These are phyloP conservation scores for Drosophila bipectinata DNA, from an alignment of 1,140 invertebrate genomes.

Conservation along the genomic window DNA sequence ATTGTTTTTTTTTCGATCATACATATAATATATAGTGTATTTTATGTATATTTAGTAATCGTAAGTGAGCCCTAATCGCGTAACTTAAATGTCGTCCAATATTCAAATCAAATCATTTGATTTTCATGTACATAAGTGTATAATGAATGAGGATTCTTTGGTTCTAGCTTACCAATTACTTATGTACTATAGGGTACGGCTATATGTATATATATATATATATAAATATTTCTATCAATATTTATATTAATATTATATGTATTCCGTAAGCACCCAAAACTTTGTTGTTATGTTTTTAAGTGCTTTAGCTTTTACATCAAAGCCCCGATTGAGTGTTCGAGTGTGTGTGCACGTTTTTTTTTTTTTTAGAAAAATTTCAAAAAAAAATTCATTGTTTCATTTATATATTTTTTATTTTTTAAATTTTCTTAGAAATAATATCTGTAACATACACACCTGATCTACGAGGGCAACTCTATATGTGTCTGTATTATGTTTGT, in stretches of 20 bases:
- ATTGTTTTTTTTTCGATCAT: background rate
- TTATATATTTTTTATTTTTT: conserved; percentile 13
- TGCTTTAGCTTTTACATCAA: conserved; percentile 48
- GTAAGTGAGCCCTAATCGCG: conserved; percentile 23
- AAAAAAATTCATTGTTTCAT: background rate
- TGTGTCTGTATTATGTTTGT: conserved; percentile 4
- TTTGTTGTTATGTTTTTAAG: conserved; percentile 78
- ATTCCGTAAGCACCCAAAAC: conserved; percentile 14
- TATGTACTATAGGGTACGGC: background rate
- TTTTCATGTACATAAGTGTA: conserved; percentile 9
- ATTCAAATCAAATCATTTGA: conserved; percentile 14
- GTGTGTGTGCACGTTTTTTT: background rate
- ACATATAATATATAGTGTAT: background rate
- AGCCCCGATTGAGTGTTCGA: background rate
- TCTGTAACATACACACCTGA: conserved; percentile 4
- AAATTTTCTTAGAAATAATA: background rate
- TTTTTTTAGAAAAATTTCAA: background rate
- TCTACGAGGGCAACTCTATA: background rate
- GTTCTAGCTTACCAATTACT: conserved; percentile 8
- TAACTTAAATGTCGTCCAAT: conserved; percentile 59
- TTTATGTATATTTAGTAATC: conserved; percentile 3
- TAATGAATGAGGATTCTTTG: conserved; percentile 4
- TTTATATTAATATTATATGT: conserved; percentile 6
- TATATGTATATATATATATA: conserved; percentile 30
- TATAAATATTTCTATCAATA: background rate